These are phyloP conservation scores for Chionodraco myersi DNA, from an alignment of 2,113 vertebrate genomes.

Conservation along the genomic window DNA sequence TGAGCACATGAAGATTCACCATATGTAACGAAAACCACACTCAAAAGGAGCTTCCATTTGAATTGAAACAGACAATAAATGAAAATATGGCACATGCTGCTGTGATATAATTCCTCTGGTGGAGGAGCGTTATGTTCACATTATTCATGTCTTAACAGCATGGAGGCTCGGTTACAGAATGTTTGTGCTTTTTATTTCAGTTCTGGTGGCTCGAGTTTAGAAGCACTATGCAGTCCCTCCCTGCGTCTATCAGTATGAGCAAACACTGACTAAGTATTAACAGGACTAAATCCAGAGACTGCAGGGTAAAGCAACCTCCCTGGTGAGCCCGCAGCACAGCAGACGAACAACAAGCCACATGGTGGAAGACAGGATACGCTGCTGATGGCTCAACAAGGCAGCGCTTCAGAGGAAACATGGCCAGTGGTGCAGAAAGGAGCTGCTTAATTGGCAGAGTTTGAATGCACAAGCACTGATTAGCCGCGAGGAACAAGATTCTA, in stretches of 20 bases:
- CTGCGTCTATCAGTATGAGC: conserved; percentile 46
- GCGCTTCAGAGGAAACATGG: conserved; percentile 63
- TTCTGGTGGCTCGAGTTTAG: conserved; percentile 20
- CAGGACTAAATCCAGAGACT: conserved; percentile 51
- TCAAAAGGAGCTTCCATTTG: neutral
- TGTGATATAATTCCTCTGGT: conserved; percentile 9
- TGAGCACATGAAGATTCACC: neutral
- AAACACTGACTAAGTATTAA: conserved; percentile 57
- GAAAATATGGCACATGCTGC: neutral
- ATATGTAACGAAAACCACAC: neutral
- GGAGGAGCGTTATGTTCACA: conserved; percentile 25
- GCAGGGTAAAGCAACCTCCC: conserved; percentile 34
- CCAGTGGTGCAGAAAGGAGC: conserved; percentile 72
- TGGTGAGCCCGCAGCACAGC: conserved; percentile 32
- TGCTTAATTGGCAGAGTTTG: conserved; percentile 76
- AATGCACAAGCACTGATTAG: conserved; percentile 74
- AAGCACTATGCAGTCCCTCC: neutral
- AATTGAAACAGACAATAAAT: conserved; percentile 4
- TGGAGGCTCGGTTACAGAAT: conserved; percentile 8
- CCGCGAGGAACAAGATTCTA: conserved; percentile 50
- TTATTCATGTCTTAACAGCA: conserved; percentile 36
- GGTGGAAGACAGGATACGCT: conserved; percentile 47
- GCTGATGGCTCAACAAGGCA: conserved; percentile 66
- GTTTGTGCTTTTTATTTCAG: conserved; percentile 16
- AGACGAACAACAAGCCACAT: conserved; percentile 50